Evolutionary conservation across 2,797 vertebrate species (phyloP), one percentile per base, ranked within the genome.

Genomic region (Danio aesculapii): DNA sequence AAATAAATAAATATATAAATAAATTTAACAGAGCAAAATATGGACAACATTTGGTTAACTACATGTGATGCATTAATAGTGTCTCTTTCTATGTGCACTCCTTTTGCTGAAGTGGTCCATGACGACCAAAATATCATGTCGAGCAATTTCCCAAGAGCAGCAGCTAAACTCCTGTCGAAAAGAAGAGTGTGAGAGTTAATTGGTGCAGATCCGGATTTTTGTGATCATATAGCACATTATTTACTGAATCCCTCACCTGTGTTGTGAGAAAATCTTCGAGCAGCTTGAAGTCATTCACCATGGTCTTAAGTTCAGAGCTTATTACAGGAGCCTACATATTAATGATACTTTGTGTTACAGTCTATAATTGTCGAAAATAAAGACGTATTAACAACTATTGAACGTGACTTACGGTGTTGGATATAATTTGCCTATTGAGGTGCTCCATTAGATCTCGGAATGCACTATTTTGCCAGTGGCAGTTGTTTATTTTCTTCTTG

Each of bases 131-230:
- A 83, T 16, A 0, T 83, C 17, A 9, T 79, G 3, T 6, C 85
- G 83, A 8, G n/a, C 81, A 14, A 61, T 77, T 46, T 86, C 85
- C 85, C 83, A 86, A 0, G 77, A 52, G 53, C 85, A 83, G 11
- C 44, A 41, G 52, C 68, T 75, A 12, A 74, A 81, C 30, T 50
- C 41, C 85, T 86, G 58, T 7, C 17, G 19, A 49, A 17, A 75
- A 64, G n/a, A 44, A 53, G 63, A 21, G 13, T 1, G 10, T 1
- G 10, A 58, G 1, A 14, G 12, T 68, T 16, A 67, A 50, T 17
- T 13, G 13, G 0, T 19, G 53, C 14, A 39, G 8, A 61, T 30
- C 6, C 39, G 4, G 50, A n/a, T 53, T 53, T 10, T 49, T 5
- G 10, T 44, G 21, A 5, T 39, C 17, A 6, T 46, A 19, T 7